phyloP scores from a whole-genome alignment of 2,797 vertebrate genomes.

The Erethizon dorsatum region DNA sequence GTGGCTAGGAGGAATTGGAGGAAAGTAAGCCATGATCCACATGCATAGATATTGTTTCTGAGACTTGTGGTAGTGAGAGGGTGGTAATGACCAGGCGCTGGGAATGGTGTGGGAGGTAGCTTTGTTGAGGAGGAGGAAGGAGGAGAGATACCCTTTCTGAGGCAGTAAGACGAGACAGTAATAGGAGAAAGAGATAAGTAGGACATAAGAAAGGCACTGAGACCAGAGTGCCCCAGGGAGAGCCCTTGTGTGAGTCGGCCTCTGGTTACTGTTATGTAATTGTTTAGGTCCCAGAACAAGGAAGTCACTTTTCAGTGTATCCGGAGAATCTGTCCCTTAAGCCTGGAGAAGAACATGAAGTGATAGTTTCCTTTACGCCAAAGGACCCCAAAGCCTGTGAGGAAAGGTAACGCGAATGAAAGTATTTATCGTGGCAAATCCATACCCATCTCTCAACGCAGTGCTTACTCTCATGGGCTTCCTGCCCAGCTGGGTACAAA shows the following conservation, averaged over 20 bases:
- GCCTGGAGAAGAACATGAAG: conserved; percentile 92
- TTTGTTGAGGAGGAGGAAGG: neutral
- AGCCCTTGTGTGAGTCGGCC: neutral
- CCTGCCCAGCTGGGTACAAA: neutral
- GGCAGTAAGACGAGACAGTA: neutral
- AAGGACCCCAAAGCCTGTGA: conserved; percentile 83
- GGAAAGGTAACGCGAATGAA: conserved; percentile 91
- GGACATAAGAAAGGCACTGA: neutral
- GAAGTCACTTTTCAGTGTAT: conserved; percentile 92
- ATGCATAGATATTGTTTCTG: neutral
- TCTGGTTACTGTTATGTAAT: conserved; percentile 5
- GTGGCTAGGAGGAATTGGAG: neutral
- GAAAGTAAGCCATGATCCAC: neutral
- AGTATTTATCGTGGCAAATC: neutral
- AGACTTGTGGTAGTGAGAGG: neutral
- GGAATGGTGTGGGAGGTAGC: neutral
- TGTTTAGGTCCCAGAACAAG: conserved; percentile 90
- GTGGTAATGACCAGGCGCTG: neutral
- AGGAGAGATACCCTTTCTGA: neutral
- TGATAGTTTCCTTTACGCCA: conserved; percentile 93
- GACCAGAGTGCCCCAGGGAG: neutral
- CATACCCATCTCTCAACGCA: neutral
- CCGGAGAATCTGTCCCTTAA: conserved; percentile 93
- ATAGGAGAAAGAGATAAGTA: neutral
- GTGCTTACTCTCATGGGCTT: neutral